Base-by-base conservation (phyloP, 2,797 vertebrate genomes). In the Pterois miles region DNA sequence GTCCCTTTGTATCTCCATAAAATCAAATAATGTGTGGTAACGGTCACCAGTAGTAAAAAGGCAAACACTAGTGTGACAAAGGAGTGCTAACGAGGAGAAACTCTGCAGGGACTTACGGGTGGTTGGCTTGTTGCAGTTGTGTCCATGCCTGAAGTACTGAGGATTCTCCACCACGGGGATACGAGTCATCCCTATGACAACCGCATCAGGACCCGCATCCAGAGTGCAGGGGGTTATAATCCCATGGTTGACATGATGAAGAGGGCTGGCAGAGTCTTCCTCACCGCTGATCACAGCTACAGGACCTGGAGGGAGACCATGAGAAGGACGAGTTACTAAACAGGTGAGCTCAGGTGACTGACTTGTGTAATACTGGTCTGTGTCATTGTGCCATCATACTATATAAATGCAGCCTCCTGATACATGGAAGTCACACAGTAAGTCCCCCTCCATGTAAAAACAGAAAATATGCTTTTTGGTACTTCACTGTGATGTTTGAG, bases 111-210 rank as follows among this genome's bases (percentile, higher is more conserved):
- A 97, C 98, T 97, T 92, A 99, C 98, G 97, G 7, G 97, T 99
- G 89, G 97, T 93, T 31, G 97, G 97, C 87, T 99, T 99, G 95
- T 97, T 98, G 93, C 98, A 99, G 93, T 96, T 98, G 94, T 99
- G 98, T 40, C 97, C 97, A n/a, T 99, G 98, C 14, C 98, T 95
- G 92, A 99, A 99, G 93, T 99, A 99, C 87, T 99, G 98, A 0
- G 98, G 98, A 74, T 99, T 99, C 93, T 99, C 98, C 3, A 99
- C 96, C 86, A 99, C 97, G 0, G 98, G 98, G 74, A 99, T 99
- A 4, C 98, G 97, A n/a, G 97, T 99, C 98, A 99, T 99, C 78
- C 98, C 98, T 0, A 99, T 99, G 84, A 99, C 97, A 48, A 99
- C 98, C 0, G 98, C 98, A 76, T 99, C 98, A 0, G 98, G 96